Conservation (phyloP, 2,888 invertebrate genomes). For the Oxystoma pomonae region DNA sequence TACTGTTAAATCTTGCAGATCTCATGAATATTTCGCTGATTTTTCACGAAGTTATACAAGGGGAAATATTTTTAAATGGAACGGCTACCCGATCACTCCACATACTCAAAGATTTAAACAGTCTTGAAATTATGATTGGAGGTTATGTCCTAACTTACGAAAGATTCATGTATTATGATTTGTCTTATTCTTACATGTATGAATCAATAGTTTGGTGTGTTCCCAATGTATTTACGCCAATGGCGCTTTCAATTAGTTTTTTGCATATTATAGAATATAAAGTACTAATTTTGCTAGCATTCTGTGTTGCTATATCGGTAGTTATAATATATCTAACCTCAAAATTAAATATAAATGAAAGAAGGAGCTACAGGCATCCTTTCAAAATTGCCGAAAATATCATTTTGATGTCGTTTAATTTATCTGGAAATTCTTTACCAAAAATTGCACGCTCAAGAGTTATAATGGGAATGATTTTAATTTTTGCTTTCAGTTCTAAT, state of each 20-base stretch:
- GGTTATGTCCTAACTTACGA: background rate
- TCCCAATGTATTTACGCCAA: background rate
- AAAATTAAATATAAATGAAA: background rate
- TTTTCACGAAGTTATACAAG: background rate
- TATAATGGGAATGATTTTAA: background rate
- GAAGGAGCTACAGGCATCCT: background rate
- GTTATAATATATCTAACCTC: background rate
- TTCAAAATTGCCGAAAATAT: background rate
- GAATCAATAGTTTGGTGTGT: background rate
- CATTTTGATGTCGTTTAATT: background rate
- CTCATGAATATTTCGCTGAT: background rate
- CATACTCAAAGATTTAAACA: background rate
- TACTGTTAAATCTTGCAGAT: background rate
- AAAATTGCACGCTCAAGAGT: background rate
- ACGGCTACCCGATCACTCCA: background rate
- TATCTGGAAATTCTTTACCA: background rate
- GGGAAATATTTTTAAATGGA: background rate
- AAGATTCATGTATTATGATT: background rate
- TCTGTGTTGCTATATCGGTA: background rate
- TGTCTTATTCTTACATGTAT: background rate
- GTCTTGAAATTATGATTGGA: background rate
- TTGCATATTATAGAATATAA: background rate
- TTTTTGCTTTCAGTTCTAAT: background rate
- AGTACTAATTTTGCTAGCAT: background rate
- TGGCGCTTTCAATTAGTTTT: background rate